Percentiles rank a stretch among this genome's conserved stretches.
phyloP scores from a whole-genome alignment of 2,888 invertebrate genomes.

The Ennomos erosarius region DNA sequence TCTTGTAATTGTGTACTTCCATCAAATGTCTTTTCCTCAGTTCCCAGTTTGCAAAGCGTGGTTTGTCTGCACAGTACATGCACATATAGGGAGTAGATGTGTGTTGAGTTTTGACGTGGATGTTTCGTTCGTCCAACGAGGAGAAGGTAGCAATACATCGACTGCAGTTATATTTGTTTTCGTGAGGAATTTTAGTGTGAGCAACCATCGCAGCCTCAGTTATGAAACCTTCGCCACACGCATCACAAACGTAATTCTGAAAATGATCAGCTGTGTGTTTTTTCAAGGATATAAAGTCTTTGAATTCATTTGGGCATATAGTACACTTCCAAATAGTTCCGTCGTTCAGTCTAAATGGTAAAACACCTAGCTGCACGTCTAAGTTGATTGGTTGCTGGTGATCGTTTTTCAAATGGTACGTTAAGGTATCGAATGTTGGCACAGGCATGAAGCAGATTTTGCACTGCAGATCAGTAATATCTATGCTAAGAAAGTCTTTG shows the following conservation, averaged over 20 bases:
- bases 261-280: slow-evolving; percentile 77
- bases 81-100: slow-evolving; percentile 76
- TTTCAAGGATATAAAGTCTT: slow-evolving; percentile 73
- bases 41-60: slow-evolving; percentile 78
- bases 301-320: slow-evolving; percentile 74
- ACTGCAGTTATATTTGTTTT: slow-evolving; percentile 76
- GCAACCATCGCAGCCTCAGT: slow-evolving; percentile 78
- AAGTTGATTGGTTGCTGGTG: slow-evolving; percentile 73
- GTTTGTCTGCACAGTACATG: slow-evolving; percentile 74
- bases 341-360: slow-evolving; percentile 73
- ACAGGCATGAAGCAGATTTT: slow-evolving; percentile 72
- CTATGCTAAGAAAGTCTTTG: slow-evolving; percentile 75
- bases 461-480: slow-evolving; percentile 76
- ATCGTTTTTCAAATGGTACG: slow-evolving; percentile 70
- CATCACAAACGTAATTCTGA: slow-evolving; percentile 79
- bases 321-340: slow-evolving; percentile 77
- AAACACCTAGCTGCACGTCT: slow-evolving; percentile 71
- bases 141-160: slow-evolving; percentile 76
- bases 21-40: slow-evolving; percentile 72
- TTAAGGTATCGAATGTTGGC: slow-evolving; percentile 65
- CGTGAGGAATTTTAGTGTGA: slow-evolving; percentile 77
- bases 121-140: slow-evolving; percentile 69
- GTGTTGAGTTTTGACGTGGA: slow-evolving; percentile 76
- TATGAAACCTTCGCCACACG: slow-evolving; percentile 79
- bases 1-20: slow-evolving; percentile 75